These are phyloP conservation scores for Cheilosia urbana DNA, from an alignment of 2,888 invertebrate genomes.

Conservation along the genomic window DNA sequence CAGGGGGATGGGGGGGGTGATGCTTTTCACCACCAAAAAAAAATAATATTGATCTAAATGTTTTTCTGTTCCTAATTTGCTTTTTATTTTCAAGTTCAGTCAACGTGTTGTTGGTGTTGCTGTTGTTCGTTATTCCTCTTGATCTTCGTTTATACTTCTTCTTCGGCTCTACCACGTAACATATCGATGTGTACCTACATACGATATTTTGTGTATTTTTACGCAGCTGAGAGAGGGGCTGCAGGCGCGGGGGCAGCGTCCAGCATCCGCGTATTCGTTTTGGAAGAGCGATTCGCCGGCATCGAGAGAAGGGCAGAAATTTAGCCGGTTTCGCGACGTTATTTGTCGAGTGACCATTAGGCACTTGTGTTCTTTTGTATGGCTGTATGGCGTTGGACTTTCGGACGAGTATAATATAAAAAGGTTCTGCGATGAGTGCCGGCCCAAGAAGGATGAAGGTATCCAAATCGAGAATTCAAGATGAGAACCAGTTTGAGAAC, in stretches of 20 bases:
- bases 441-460: conserved; percentile 67
- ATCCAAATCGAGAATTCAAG: conserved; percentile 72
- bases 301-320: conserved; percentile 70
- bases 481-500: conserved; percentile 66
- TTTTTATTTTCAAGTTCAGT: conserved; percentile 68
- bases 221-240: conserved; percentile 52
- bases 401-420: conserved; percentile 13
- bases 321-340: conserved; percentile 74
- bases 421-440: conserved; percentile 35
- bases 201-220: conserved; percentile 72
- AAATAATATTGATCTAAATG: conserved; percentile 64
- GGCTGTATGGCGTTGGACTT: conserved; percentile 60
- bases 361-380: conserved; percentile 72
- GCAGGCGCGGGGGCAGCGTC: neutral
- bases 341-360: conserved; percentile 74
- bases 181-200: conserved; percentile 45
- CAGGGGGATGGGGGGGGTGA: neutral
- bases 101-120: conserved; percentile 48
- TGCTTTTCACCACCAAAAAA: conserved; percentile 19
- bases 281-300: conserved; percentile 47
- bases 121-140: conserved; percentile 24
- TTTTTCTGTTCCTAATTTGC: conserved; percentile 59
- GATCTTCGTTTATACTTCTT: conserved; percentile 36
- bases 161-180: conserved; percentile 13
- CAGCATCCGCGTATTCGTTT: conserved; percentile 42